Evolutionary conservation across 1,140 invertebrate genomes (phyloP).

Genomic region (Pollicipes pollicipes): DNA sequence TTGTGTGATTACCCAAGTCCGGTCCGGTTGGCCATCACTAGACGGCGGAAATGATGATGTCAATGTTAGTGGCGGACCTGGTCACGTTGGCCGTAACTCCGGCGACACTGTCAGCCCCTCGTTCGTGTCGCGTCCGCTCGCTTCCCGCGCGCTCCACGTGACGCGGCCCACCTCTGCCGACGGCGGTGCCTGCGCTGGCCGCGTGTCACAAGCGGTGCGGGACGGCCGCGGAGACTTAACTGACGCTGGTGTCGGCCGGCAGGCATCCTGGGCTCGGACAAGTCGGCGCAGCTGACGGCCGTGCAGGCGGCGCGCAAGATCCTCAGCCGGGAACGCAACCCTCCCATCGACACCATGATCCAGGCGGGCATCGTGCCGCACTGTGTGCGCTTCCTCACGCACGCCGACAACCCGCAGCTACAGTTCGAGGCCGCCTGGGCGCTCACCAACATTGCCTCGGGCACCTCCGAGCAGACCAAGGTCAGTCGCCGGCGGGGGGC

Average conservation of each 20-base stretch:
- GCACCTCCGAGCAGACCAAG: conserved; percentile 73
- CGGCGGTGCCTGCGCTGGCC: too few relatives aligned
- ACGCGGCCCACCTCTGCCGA: too few relatives aligned
- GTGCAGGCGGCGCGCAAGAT: conserved; percentile 69
- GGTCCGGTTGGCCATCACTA: too few relatives aligned
- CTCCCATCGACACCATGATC: conserved; percentile 84
- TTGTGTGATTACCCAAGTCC: too few relatives aligned
- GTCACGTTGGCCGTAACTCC: too few relatives aligned
- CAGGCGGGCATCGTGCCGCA: conserved; percentile 61
- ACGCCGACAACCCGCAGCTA: conserved; percentile 36
- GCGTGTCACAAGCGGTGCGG: too few relatives aligned
- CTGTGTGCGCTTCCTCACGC: conserved; percentile 15
- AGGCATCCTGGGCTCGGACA: neutral
- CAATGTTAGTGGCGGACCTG: too few relatives aligned
- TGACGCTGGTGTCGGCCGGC: neutral
- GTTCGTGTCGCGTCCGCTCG: too few relatives aligned
- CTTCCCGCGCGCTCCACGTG: too few relatives aligned
- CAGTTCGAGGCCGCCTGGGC: conserved; percentile 98
- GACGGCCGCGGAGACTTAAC: too few relatives aligned
- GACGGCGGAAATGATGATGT: too few relatives aligned
- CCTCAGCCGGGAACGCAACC: conserved; percentile 75
- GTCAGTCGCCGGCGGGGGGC: conserved; percentile 65
- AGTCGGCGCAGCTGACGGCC: conserved; percentile 36
- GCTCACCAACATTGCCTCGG: conserved; percentile 93
- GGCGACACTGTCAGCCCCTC: too few relatives aligned